Conservation (phyloP, 2,113 vertebrate species). For the Himantopus leucocephalus region DNA sequence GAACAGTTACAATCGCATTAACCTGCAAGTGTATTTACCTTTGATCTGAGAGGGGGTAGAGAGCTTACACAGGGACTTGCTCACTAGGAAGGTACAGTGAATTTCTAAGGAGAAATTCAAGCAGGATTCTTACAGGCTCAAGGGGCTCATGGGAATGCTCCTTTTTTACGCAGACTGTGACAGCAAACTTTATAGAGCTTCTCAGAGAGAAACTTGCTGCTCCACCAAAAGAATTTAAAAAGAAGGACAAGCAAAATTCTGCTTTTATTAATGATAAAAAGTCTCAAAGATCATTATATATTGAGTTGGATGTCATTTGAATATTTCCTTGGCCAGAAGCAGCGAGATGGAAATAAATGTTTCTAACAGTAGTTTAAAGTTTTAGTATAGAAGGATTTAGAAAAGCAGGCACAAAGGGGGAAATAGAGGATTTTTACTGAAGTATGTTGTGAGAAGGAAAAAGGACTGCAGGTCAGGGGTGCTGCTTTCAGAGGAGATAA, state of each 20-base stretch:
- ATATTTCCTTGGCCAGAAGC: not conserved
- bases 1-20: not conserved
- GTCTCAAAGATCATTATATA: not conserved
- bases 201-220: not conserved
- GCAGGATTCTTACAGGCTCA: not conserved
- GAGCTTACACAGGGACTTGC: not conserved
- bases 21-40: not conserved
- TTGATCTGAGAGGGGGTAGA: not conserved
- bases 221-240: not conserved
- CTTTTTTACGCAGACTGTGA: not conserved
- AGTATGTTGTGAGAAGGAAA: not conserved
- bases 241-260: not conserved
- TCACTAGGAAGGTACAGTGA: rapidly evolving
- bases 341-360: not conserved
- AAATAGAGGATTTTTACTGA: not conserved
- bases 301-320: not conserved
- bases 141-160: not conserved
- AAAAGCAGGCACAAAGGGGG: not conserved
- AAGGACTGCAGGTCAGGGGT: not conserved
- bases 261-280: not conserved
- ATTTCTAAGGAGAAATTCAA: not conserved
- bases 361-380: constrained; percentile 18
- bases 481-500: not conserved
- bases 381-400: not conserved
- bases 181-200: not conserved